Evolutionary conservation across 2,113 vertebrate genomes (phyloP).

Genomic region (Coracopsis vasa): DNA sequence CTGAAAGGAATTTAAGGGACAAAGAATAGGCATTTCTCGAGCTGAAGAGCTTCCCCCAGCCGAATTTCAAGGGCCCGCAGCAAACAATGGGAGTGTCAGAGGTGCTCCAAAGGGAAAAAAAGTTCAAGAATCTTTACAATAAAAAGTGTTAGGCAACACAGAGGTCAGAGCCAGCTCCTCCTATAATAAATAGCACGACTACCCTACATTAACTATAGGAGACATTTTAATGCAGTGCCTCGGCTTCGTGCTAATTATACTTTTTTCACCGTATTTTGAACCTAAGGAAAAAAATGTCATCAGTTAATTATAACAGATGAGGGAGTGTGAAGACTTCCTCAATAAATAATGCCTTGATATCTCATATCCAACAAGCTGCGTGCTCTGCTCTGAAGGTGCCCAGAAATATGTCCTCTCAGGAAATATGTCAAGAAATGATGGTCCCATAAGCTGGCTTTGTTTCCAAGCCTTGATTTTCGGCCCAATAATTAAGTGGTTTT

Average conservation of each 20-base stretch:
- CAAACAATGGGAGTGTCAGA: conserved; percentile 68
- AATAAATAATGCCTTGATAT: conserved; percentile 66
- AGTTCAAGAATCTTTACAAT: conserved; percentile 68
- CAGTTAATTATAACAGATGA: conserved; percentile 68
- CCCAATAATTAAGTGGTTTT: conserved; percentile 63
- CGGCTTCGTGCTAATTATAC: conserved; percentile 63
- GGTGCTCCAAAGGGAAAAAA: conserved; percentile 58
- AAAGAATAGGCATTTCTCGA: conserved; percentile 63
- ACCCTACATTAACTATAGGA: conserved; percentile 62
- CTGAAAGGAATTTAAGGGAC: conserved; percentile 66
- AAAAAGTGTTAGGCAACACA: conserved; percentile 68
- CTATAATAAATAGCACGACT: conserved; percentile 58
- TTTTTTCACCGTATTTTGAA: conserved; percentile 68
- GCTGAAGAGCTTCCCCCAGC: conserved; percentile 26
- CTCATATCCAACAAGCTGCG: conserved; percentile 50
- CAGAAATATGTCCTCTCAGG: conserved; percentile 55
- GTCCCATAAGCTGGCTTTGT: conserved; percentile 49
- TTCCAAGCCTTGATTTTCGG: conserved; percentile 64
- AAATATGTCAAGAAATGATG: conserved; percentile 59
- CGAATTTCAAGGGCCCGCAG: conserved; percentile 58
- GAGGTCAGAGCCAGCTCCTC: conserved; percentile 58
- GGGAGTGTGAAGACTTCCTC: conserved; percentile 65
- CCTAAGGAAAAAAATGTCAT: conserved; percentile 54
- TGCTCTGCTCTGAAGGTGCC: conserved; percentile 42
- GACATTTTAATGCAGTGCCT: conserved; percentile 67